phyloP scores from a whole-genome alignment of 2,888 invertebrate species.

The Cataglyphis livida region DNA sequence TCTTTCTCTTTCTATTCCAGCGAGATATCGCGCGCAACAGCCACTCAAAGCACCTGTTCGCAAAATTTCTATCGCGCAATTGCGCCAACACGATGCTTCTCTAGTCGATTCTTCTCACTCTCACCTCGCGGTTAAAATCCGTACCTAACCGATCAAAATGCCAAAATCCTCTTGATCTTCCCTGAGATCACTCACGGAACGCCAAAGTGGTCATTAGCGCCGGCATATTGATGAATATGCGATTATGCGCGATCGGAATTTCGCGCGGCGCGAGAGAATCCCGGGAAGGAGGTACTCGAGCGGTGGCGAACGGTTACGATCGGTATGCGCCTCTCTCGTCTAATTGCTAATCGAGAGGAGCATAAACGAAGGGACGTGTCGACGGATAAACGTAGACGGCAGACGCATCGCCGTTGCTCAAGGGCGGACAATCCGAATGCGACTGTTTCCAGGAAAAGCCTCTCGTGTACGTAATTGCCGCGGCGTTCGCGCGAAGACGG shows the following conservation, averaged over 20 bases:
- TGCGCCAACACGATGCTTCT: neutral
- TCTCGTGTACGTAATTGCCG: slow-evolving; percentile 74
- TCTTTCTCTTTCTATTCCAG: neutral
- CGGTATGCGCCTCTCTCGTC: slow-evolving; percentile 36
- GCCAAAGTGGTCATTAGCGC: slow-evolving; percentile 48
- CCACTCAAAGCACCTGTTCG: neutral
- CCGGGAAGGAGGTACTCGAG: slow-evolving; percentile 21
- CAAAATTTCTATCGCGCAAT: slow-evolving; percentile 28
- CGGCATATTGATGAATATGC: slow-evolving; percentile 59
- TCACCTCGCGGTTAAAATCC: slow-evolving; percentile 5
- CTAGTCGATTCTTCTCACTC: neutral
- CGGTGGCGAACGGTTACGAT: slow-evolving; percentile 30
- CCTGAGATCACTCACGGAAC: slow-evolving; percentile 39
- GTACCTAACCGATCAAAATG: slow-evolving; percentile 34
- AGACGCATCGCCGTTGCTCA: slow-evolving; percentile 13
- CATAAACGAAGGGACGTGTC: slow-evolving; percentile 23
- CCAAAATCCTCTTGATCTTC: slow-evolving; percentile 57
- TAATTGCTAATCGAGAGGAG: slow-evolving; percentile 47
- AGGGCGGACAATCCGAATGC: slow-evolving; percentile 69
- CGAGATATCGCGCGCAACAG: neutral
- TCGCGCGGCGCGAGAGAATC: slow-evolving; percentile 57
- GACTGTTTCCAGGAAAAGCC: slow-evolving; percentile 75
- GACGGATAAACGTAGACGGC: slow-evolving; percentile 22
- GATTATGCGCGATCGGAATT: slow-evolving; percentile 58
- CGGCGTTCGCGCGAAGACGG: slow-evolving; percentile 39